These are phyloP conservation scores for Busseola fusca DNA, from an alignment of 2,888 invertebrate species.

Conservation along the genomic window DNA sequence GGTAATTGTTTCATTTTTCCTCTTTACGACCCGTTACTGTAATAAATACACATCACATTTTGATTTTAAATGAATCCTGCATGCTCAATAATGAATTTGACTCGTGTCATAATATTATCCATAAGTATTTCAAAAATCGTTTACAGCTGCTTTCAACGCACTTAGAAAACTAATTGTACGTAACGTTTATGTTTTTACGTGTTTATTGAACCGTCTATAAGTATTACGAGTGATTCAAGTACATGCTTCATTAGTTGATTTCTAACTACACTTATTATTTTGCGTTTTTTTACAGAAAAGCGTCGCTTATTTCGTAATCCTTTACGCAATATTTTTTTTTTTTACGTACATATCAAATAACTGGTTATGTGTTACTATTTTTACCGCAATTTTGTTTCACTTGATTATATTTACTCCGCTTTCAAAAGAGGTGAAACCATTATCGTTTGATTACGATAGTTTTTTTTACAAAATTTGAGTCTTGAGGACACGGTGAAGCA, in stretches of 20 bases:
- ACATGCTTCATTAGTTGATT: conserved; percentile 54
- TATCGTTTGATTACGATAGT: conserved; percentile 4
- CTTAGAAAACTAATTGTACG: conserved; percentile 49
- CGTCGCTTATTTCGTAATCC: conserved; percentile 36
- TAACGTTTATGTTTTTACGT: conserved; percentile 45
- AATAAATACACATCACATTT: conserved; percentile 25
- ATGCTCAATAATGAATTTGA: conserved; percentile 55
- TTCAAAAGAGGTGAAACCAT: conserved; percentile 41
- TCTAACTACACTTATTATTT: conserved; percentile 49
- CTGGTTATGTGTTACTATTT: conserved; percentile 39
- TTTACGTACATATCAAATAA: conserved; percentile 41
- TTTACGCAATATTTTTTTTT: conserved; percentile 37
- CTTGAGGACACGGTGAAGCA: too few relatives aligned
- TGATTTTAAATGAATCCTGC: conserved; percentile 43
- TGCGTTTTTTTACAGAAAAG: conserved; percentile 42
- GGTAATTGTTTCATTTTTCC: conserved; percentile 29
- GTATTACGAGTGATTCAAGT: conserved; percentile 43
- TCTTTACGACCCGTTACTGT: conserved; percentile 17
- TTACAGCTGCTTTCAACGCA: conserved; percentile 32
- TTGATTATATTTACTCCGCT: conserved; percentile 45
- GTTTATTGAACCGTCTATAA: conserved; percentile 45
- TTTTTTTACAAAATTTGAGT: conserved; percentile 21
- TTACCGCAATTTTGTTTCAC: conserved; percentile 32
- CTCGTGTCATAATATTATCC: conserved; percentile 22
- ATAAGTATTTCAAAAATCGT: conserved; percentile 45